Evolutionary conservation across 1,140 invertebrate genomes (phyloP), one percentile per base, ranked within the genome.

Genomic region (Panagrolaimus sp.): DNA sequence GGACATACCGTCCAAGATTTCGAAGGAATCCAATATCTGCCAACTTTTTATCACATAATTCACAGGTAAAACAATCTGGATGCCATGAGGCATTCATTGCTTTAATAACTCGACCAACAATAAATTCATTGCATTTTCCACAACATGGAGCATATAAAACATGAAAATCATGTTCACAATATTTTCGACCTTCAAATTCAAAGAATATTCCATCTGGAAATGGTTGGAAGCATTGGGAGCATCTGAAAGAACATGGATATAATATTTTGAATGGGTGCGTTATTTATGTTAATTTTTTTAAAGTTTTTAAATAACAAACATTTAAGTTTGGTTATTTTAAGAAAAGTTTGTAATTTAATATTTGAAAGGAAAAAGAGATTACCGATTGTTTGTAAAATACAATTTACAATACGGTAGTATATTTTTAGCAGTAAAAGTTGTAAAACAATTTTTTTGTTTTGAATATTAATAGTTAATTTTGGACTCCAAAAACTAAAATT

Each of bases 71-170:
- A 84, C 96, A 99, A 66, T 89, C 88, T 1, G 95, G 94, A 86
- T 99, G 96, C 96, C 96, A 99, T 83, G 91, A 96, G 3, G 91
- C 89, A 81, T 96, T 96, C 93, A 99, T 96, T 1, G 96, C 96
- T 84, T 98, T 98, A 74, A 99, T 99, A 0, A 99, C 96, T 68
- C 96, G 88, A 0, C 94, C 80, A 52, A 83, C 75, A 65, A 82
- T 82, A 43, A 83, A 83, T 58, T 83, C 81, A 63, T 80, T 91
- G 84, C 96, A 99, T 86, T 93, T 93, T 77, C 90, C 92, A 86
- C 96, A 99, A 81, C 94, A 98, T 1, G 96, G 96, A 14, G 80
- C 81, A 48, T 83, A 82, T 43, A 82, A 74, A 12, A 82, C 80
- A 67, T 98, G 94, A 82, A 99, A 99, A 84, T 99, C 96, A 85